Base-by-base conservation (phyloP, 2,797 vertebrate species). In the Tympanoctomys barrerae region DNA sequence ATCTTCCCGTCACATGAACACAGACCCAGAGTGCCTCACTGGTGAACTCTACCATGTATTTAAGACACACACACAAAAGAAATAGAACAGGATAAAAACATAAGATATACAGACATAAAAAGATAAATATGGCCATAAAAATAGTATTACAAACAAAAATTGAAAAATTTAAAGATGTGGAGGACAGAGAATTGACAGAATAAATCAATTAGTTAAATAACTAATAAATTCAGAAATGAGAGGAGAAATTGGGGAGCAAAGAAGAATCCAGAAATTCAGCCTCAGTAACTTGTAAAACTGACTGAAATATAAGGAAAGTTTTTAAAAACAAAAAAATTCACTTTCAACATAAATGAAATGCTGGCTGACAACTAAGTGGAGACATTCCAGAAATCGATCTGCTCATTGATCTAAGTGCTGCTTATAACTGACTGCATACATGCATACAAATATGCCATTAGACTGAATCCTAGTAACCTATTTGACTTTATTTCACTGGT, bases 371-470 rank as follows among this genome's bases (percentile, higher is more conserved):
- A 82, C 33, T 61, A 82, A 87, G 22, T 52, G 83, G 21, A 83
- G 52, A 83, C 14, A 87, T 49, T 26, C 42, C 64, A 82, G 64
- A 88, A 90, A 93, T 88, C 62, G 26, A 88, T 93, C 36, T 62
- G 57, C 10, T 18, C 52, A 54, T 36, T 31, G 59, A n/a, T 1
- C 1, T 80, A 49, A 73, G 1, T 33, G n/a, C 73, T 42, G 77
- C n/a, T 70, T 36, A 26, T 2, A 91, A 21, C 28, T 85, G 75
- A 49, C n/a, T 26, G 31, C 42, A 49, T 64, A 62, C 2, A 12
- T 71, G 42, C 39, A 31, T 3, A 84, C 36, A 70, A 71, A 71
- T 39, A 71, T 14, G 16, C 36, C 36, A 68, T 14, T 16, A 57
- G 54, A 57, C 16, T 57, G 14, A 18, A 57, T 57, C 54, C 16